Conservation (phyloP, 2,888 invertebrate genomes). For the Lutraria lutraria region DNA sequence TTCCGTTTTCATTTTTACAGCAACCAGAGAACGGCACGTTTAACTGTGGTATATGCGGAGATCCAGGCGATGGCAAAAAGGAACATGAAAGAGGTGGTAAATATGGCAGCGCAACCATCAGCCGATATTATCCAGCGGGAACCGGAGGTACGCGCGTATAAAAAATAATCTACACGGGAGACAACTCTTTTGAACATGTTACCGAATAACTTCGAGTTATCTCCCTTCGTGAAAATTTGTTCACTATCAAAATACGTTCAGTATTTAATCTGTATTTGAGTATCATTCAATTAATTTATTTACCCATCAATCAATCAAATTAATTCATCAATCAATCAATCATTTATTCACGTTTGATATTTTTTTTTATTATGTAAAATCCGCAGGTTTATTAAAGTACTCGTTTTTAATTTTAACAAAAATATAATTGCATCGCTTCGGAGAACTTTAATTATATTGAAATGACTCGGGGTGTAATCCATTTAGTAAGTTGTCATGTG, state of each 20-base stretch:
- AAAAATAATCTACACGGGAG: background rate
- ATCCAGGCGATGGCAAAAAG: conserved; percentile 27
- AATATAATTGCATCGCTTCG: too few relatives aligned
- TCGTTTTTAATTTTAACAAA: too few relatives aligned
- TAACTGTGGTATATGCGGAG: conserved; percentile 65
- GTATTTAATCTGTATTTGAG: too few relatives aligned
- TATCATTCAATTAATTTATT: too few relatives aligned
- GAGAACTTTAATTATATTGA: too few relatives aligned
- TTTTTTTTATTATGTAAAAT: background rate
- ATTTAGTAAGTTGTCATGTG: too few relatives aligned
- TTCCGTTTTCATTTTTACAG: conserved; percentile 43
- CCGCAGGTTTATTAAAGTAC: background rate
- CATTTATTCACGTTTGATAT: background rate
- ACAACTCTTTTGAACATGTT: background rate
- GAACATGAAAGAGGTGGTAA: conserved; percentile 56
- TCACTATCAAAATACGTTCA: too few relatives aligned
- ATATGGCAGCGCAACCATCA: conserved; percentile 51
- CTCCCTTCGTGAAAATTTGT: background rate
- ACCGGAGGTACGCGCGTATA: conserved; percentile 48
- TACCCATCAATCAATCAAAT: too few relatives aligned
- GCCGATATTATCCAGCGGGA: conserved; percentile 63
- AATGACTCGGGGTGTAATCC: too few relatives aligned
- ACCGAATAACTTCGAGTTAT: background rate
- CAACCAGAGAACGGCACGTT: conserved; percentile 49
- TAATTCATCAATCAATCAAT: too few relatives aligned